Evolutionary conservation across 2,888 invertebrate species (phyloP).

Genomic region (Sisyra nigra): DNA sequence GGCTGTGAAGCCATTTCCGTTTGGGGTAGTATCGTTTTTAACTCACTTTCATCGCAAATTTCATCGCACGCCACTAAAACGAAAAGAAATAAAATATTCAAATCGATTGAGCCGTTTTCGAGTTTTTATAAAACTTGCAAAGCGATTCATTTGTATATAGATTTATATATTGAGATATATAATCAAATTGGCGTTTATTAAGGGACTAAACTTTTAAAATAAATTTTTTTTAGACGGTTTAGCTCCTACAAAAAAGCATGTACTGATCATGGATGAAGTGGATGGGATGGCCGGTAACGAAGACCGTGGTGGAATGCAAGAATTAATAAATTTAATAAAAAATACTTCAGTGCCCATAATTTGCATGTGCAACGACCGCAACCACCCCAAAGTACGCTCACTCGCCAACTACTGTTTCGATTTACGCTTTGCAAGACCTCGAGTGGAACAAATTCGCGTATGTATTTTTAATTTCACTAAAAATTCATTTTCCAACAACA

Average conservation of each 20-base stretch:
- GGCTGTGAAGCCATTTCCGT: too few relatives aligned
- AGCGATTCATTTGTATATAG: too few relatives aligned
- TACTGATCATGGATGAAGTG: conserved; percentile 98
- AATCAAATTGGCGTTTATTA: too few relatives aligned
- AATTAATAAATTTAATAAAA: conserved; percentile 85
- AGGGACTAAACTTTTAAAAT: too few relatives aligned
- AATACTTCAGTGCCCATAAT: conserved; percentile 72
- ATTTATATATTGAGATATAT: too few relatives aligned
- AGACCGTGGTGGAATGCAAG: conserved; percentile 93
- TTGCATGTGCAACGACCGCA: conserved; percentile 97
- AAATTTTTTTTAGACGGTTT: conserved; percentile 17
- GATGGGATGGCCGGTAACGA: conserved; percentile 99
- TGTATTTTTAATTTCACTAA: conserved; percentile 10
- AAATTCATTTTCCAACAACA: background rate
- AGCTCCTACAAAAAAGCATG: conserved; percentile 52
- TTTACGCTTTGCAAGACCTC: conserved; percentile 69
- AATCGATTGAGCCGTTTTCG: too few relatives aligned
- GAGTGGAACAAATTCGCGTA: conserved; percentile 80
- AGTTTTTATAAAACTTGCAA: too few relatives aligned
- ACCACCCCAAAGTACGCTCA: conserved; percentile 83
- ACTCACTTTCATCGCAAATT: too few relatives aligned
- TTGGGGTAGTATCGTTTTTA: too few relatives aligned
- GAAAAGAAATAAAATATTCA: too few relatives aligned
- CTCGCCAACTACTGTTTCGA: conserved; percentile 91
- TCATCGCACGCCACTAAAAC: too few relatives aligned